Base-by-base conservation (phyloP, 2,888 invertebrate genomes). In the Stenichneumon culpator region DNA sequence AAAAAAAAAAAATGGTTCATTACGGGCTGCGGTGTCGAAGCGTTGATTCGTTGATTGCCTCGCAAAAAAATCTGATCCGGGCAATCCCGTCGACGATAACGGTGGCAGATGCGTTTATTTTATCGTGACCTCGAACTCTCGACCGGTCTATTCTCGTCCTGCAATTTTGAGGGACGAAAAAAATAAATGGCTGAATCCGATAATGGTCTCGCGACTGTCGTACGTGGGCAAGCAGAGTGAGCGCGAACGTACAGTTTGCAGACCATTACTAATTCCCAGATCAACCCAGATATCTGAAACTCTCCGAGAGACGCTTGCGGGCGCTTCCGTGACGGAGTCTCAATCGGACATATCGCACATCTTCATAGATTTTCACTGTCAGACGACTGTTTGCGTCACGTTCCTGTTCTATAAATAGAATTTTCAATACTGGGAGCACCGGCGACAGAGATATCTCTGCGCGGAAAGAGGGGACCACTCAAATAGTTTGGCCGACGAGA, bases 401-500 rank as follows among this genome's bases (percentile, higher is more conserved):
- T 57, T 28, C 28, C 25, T 22, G 25, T 9, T 74, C 73, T 74
- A 47, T 63, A 63, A 74, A 74, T 44, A 74, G 73, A 63, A 74
- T 74, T 28, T 44, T 47, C 73, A 54, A 74, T 74, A 74, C 7
- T 63, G 44, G 11, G 3, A 7, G 16, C 28, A 47, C 28, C 16
- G 9, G 47, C 11, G 60, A 32, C 22, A 4, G 57, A 57, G 57
- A 57, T 22, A 25, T 28, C 22, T 63, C 60, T 47, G 39, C n/a
- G 28, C 60, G 28, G 32, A 63, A 28, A 47, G 9, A 32, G 16
- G 44, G 16, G 16, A 16, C 16, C 16, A 63, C 44, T 63, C 60
- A 63, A 25, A 63, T 60, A 32, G 60, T 47, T 74, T 28, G n/a
- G 63, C 28, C 25, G 47, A 28, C 50, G 47, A 75, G 65, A 16